Evolutionary conservation across 2,113 vertebrate genomes (phyloP), one percentile per base, ranked within the genome.

Genomic region (Poecilia latipinna): DNA sequence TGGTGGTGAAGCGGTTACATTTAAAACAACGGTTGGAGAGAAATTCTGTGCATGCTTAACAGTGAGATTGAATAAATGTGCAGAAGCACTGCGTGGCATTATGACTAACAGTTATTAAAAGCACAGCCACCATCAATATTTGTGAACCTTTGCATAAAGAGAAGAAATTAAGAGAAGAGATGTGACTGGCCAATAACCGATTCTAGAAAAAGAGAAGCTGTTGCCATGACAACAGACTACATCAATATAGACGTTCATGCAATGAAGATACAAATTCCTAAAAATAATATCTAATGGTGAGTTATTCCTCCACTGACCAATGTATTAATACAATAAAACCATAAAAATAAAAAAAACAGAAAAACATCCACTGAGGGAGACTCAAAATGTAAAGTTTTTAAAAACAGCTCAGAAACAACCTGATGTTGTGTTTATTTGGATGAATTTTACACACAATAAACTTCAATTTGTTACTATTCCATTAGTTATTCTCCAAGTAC

Each of bases 1-100:
- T 97, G 85, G n/a, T 70, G 0, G 22, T 26, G 22, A 33, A 51
- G n/a, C n/a, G 11, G 39, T 22, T n/a, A 57, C 64, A 39, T 37
- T 17, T 8, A 62, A 15, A 22, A 32, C 28, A 33, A 48, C 24
- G 37, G 13, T 33, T 39, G 26, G 29, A 65, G 64, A 12, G n/a
- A 65, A 48, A 48, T 48, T 48, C 12, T 3, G 24, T 12, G 3
- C 2, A 28, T 26, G 28, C 4, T 28, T 13, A 61, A 62, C 17
- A 48, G 15, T 48, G 4, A 2, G 48, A n/a, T 3, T 57, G 24
- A 57, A 8, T 57, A 57, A 57, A 57, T 57, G 24, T n/a, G 13
- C 13, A 48, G 4, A 4, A 17, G 17, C 22, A n/a, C 51, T 11
- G 51, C 51, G 11, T 24, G 8, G 22, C n/a, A 57, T 57, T 57